phyloP scores from a whole-genome alignment of 2,113 vertebrate genomes.

The Cottus gobio region DNA sequence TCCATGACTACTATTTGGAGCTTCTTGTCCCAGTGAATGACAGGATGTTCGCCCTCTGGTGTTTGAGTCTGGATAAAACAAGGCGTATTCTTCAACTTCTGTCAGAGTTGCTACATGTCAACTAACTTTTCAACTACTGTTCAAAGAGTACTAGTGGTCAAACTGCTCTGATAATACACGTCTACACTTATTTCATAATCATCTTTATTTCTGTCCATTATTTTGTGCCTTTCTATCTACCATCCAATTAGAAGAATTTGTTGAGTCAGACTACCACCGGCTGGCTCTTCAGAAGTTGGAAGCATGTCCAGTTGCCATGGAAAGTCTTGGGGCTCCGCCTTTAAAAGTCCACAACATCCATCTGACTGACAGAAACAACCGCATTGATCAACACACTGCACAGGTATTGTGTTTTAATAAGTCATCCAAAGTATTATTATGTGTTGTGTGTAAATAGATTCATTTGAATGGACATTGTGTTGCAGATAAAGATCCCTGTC shows the following conservation, averaged over 20 bases:
- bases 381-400: conserved; percentile 66
- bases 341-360: conserved; percentile 85
- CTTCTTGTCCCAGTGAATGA: not conserved
- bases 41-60: not conserved
- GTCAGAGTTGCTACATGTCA: not conserved
- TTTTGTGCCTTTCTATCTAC: not conserved
- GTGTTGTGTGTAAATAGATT: not conserved
- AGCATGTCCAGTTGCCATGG: conserved; percentile 78
- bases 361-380: conserved; percentile 83
- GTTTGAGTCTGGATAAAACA: not conserved
- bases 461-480: not conserved
- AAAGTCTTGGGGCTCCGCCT: conserved; percentile 84
- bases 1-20: not conserved
- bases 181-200: not conserved
- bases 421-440: not conserved
- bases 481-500: conserved; percentile 73
- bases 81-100: not conserved
- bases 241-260: conserved; percentile 68
- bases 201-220: not conserved
- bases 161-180: not conserved
- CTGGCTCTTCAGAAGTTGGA: conserved; percentile 83
- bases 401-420: conserved; percentile 43
- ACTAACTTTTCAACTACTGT: not conserved
- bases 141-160: not conserved
- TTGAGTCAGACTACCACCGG: conserved; percentile 83